These are phyloP conservation scores for Clitarchus hookeri DNA, from an alignment of 2,888 invertebrate species.

Conservation along the genomic window DNA sequence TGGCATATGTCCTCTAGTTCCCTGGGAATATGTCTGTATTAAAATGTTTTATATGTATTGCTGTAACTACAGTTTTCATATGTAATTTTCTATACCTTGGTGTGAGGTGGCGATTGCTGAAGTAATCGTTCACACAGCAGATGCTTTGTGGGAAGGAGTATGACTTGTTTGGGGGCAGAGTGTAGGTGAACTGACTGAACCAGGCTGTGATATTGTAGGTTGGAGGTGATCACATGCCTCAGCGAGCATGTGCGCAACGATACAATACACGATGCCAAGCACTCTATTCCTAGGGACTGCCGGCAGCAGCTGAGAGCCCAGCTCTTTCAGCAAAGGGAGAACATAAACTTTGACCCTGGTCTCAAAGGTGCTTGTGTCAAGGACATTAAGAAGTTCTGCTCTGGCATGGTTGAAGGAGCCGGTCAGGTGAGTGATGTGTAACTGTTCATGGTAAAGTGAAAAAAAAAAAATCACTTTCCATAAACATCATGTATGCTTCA, in stretches of 20 bases:
- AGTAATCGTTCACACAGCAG: too few relatives aligned
- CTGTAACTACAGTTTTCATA: too few relatives aligned
- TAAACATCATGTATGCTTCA: too few relatives aligned
- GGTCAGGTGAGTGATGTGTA: conserved; percentile 55
- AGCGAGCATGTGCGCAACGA: conserved; percentile 92
- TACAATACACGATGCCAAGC: conserved; percentile 73
- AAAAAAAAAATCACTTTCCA: too few relatives aligned
- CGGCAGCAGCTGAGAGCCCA: conserved; percentile 89
- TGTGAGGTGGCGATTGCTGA: too few relatives aligned
- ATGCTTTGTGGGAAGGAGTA: too few relatives aligned
- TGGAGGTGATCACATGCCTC: conserved; percentile 80
- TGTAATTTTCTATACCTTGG: too few relatives aligned
- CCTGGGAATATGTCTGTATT: too few relatives aligned
- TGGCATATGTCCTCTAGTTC: too few relatives aligned
- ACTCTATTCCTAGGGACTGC: conserved; percentile 84
- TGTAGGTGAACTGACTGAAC: background rate
- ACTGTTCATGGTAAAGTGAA: too few relatives aligned
- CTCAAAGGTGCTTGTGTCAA: conserved; percentile 79
- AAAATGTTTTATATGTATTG: too few relatives aligned
- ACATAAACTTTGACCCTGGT: conserved; percentile 81
- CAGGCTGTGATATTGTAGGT: conserved; percentile 48
- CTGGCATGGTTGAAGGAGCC: conserved; percentile 68
- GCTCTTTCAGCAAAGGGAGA: conserved; percentile 89
- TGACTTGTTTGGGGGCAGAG: too few relatives aligned
- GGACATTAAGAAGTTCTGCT: conserved; percentile 78